A percentile compares a stretch with the other conserved stretches of the same genome.
Conservation (phyloP, 2,888 invertebrate species). For the Tenodera sinensis region DNA sequence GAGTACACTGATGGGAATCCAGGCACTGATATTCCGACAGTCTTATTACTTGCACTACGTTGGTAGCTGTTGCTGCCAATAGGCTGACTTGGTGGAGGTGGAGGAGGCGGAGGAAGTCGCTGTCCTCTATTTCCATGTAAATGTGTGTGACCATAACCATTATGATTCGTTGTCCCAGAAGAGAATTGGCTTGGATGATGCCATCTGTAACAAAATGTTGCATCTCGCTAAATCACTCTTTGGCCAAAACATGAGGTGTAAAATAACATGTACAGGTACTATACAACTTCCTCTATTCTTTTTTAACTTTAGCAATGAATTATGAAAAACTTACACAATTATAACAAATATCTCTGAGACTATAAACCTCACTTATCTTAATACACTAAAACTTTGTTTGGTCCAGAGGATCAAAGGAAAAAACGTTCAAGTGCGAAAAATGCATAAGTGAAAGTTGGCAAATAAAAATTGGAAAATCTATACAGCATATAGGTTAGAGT, state of each 20-base stretch:
- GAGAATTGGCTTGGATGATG: conserved; percentile 23
- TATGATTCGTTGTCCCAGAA: conserved; percentile 21
- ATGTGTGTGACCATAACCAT: conserved; percentile 25
- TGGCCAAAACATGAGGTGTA: neutral
- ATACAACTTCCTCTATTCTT: too few relatives aligned
- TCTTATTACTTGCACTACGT: neutral
- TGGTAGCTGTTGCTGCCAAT: neutral
- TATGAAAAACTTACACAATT: too few relatives aligned
- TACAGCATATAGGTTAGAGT: too few relatives aligned
- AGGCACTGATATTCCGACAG: neutral
- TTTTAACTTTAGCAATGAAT: too few relatives aligned
- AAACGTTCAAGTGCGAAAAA: too few relatives aligned
- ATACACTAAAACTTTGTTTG: too few relatives aligned
- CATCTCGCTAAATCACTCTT: neutral
- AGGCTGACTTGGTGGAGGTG: conserved; percentile 12
- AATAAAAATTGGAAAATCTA: too few relatives aligned
- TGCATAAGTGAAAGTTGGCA: too few relatives aligned
- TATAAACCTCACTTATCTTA: too few relatives aligned
- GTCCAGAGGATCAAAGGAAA: too few relatives aligned
- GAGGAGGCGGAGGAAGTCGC: conserved; percentile 12
- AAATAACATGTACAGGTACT: too few relatives aligned
- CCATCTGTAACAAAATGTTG: conserved; percentile 20
- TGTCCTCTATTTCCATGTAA: conserved; percentile 13
- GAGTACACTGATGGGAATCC: neutral
- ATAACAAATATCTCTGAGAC: too few relatives aligned